Percentiles rank a stretch among this genome's conserved stretches.
Conservation (phyloP, 2,797 vertebrate genomes). For the Ctenopoma kingsleyae region DNA sequence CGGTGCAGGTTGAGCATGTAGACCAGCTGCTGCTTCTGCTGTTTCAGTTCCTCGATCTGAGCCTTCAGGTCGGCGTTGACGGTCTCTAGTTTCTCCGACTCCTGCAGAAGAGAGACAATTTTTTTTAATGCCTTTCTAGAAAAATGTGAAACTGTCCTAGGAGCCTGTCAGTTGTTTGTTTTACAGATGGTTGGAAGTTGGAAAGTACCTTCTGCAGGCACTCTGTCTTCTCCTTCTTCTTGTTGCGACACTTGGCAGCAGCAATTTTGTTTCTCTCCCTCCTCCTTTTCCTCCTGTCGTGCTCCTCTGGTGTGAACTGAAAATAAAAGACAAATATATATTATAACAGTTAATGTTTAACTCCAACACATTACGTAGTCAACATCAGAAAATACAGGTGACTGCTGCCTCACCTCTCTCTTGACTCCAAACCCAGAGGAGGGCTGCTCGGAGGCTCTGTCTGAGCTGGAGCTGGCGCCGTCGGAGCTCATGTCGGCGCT, state of each 20-base stretch:
- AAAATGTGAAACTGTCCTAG: not conserved
- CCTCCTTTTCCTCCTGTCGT: constrained; percentile 91
- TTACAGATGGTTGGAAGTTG: not conserved
- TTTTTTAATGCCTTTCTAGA: not conserved
- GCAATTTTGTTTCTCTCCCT: constrained; percentile 97
- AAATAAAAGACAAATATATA: not conserved
- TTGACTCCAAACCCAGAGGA: constrained; percentile 8
- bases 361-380: not conserved
- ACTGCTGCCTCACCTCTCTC: constrained; percentile 72
- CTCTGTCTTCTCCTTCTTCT: constrained; percentile 98
- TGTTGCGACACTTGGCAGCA: constrained; percentile 96
- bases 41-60: constrained; percentile 96
- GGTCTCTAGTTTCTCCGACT: constrained; percentile 95
- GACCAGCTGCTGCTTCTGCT: constrained; percentile 97
- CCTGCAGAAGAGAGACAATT: constrained; percentile 75
- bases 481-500: constrained; percentile 76
- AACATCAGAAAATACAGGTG: not conserved
- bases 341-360: not conserved
- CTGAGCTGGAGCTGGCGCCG: constrained; percentile 84
- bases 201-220: constrained; percentile 89
- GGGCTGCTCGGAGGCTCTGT: constrained; percentile 46
- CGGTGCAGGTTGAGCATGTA: constrained; percentile 98
- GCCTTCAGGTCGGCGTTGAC: constrained; percentile 95
- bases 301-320: constrained; percentile 86
- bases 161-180: not conserved